These are phyloP conservation scores for Dendrocincla fuliginosa DNA, from an alignment of 2,797 vertebrate species.

Conservation along the genomic window DNA sequence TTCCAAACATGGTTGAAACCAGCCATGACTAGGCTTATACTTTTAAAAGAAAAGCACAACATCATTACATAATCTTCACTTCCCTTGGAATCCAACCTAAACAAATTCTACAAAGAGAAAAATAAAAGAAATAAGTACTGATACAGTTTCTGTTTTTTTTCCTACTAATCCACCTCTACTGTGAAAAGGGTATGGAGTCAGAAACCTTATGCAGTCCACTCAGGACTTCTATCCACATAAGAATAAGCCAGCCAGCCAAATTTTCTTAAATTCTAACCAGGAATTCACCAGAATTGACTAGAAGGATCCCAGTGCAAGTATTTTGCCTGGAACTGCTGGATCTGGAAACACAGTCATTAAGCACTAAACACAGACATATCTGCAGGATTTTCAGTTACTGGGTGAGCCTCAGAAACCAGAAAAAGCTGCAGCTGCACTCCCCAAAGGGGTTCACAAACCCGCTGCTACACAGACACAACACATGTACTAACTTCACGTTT, in stretches of 20 bases:
- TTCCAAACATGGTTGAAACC: background rate
- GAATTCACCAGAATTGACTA: background rate
- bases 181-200: background rate
- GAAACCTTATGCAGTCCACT: background rate
- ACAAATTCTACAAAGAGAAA: background rate
- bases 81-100: background rate
- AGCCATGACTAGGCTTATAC: background rate
- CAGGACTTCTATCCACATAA: rapidly evolving
- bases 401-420: background rate
- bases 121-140: background rate
- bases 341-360: background rate
- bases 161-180: background rate
- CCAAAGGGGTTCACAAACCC: background rate
- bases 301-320: background rate
- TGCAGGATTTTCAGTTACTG: background rate
- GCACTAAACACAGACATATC: background rate
- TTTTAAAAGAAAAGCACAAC: background rate
- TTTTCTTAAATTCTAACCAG: background rate
- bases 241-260: rapidly evolving
- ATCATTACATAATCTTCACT: background rate
- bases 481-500: background rate
- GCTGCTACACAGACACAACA: background rate
- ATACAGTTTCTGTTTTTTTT: background rate
- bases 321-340: background rate
- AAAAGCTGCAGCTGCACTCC: background rate